phyloP scores from a whole-genome alignment of 1,140 invertebrate genomes.

The Anastrepha ludens region DNA sequence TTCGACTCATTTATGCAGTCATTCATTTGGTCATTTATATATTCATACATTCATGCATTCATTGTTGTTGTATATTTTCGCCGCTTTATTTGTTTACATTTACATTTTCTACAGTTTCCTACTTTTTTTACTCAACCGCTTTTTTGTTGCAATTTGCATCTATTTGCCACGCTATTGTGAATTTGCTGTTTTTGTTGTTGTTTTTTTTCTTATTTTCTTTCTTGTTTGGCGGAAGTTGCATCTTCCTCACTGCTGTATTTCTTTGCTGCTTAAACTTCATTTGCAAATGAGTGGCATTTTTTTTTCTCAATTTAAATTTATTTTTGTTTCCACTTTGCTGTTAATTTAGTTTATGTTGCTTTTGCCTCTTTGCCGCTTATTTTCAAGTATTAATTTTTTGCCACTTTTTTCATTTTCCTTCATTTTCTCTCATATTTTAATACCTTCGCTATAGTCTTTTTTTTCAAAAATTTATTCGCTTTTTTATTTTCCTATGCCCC shows the following conservation, averaged over 20 bases:
- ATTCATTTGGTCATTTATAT: neutral
- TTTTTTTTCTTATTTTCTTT: neutral
- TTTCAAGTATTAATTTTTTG: neutral
- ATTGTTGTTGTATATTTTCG: neutral
- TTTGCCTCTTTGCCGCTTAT: neutral
- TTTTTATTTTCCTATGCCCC: neutral
- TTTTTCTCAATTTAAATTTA: neutral
- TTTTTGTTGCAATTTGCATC: neutral
- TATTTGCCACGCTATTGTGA: neutral
- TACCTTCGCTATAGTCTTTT: neutral
- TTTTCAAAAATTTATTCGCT: neutral
- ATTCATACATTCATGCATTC: neutral
- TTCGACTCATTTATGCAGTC: neutral
- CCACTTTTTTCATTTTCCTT: neutral
- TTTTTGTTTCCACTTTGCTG: neutral
- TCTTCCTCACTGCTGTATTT: neutral
- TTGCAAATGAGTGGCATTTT: neutral
- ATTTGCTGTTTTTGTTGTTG: neutral
- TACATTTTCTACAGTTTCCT: neutral
- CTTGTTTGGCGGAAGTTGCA: neutral
- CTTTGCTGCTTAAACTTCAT: neutral
- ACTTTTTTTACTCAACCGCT: neutral
- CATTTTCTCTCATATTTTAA: constrained; percentile 10
- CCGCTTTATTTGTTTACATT: neutral
- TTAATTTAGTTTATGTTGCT: neutral